A percentile compares a stretch with the other conserved stretches of the same genome.
Evolutionary conservation across 2,113 vertebrate genomes (phyloP).

Genomic region (Osmerus eperlanus): DNA sequence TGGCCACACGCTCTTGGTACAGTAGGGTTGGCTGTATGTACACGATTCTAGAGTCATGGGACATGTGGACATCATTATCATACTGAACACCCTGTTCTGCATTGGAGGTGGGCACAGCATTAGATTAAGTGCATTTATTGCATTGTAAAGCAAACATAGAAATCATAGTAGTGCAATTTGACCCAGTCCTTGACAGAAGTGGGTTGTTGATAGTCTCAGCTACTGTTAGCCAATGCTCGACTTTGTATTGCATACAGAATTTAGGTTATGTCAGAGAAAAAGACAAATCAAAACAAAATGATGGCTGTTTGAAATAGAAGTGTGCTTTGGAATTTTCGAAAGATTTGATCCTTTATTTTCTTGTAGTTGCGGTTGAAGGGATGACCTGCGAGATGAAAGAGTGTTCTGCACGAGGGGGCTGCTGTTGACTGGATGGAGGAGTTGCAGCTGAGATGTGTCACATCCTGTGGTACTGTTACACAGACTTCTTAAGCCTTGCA

Average conservation of each 20-base stretch:
- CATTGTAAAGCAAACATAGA: constrained; percentile 69
- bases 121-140: constrained; percentile 73
- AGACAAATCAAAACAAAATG: constrained; percentile 36
- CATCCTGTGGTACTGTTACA: constrained; percentile 27
- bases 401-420: constrained; percentile 32
- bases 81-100: constrained; percentile 53
- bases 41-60: constrained; percentile 36
- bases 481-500: constrained; percentile 6
- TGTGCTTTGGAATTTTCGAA: constrained; percentile 64
- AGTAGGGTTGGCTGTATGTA: constrained; percentile 29
- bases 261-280: constrained; percentile 45
- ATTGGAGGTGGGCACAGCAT: constrained; percentile 59
- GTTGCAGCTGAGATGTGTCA: constrained; percentile 35
- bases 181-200: constrained; percentile 60
- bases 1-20: constrained; percentile 42
- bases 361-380: constrained; percentile 36
- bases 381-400: constrained; percentile 50
- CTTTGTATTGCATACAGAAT: constrained; percentile 77
- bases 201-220: constrained; percentile 65
- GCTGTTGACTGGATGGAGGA: constrained; percentile 13
- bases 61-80: constrained; percentile 44
- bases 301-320: constrained; percentile 53
- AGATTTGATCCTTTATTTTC: constrained; percentile 32
- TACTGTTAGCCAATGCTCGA: constrained; percentile 56
- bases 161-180: constrained; percentile 76